These are phyloP conservation scores for Amphipoea oculea DNA, from an alignment of 2,888 invertebrate genomes.

Conservation along the genomic window DNA sequence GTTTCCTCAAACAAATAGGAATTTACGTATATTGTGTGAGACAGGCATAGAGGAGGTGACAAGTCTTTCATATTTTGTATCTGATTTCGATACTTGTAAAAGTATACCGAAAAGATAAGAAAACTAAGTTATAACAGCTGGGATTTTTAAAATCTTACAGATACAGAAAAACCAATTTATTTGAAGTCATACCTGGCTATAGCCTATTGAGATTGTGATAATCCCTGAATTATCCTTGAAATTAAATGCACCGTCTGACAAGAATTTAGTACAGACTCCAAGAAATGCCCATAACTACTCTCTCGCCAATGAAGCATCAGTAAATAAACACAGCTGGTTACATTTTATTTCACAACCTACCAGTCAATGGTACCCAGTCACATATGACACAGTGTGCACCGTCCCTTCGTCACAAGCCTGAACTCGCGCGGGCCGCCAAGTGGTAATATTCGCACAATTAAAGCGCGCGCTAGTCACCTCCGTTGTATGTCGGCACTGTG, in stretches of 20 bases:
- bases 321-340: background rate
- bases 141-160: background rate
- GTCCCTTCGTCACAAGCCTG: constrained; percentile 36
- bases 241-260: background rate
- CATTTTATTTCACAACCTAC: no score
- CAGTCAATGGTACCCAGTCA: background rate
- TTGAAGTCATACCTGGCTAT: background rate
- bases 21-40: background rate
- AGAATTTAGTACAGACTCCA: background rate
- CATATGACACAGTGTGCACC: constrained; percentile 20
- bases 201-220: background rate
- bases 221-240: background rate
- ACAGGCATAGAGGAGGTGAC: background rate
- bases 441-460: constrained; percentile 77
- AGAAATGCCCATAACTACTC: background rate
- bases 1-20: background rate
- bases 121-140: background rate
- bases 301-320: background rate
- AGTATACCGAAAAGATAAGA: background rate
- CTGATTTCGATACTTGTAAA: background rate
- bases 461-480: constrained; percentile 52
- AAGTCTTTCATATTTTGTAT: background rate
- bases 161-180: background rate
- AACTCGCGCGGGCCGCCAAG: constrained; percentile 57
- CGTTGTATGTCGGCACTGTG: constrained; percentile 21